A percentile compares a stretch with the other conserved stretches of the same genome.
These are phyloP conservation scores for Torymus tubicola DNA, from an alignment of 2,888 invertebrate species.

Conservation along the genomic window DNA sequence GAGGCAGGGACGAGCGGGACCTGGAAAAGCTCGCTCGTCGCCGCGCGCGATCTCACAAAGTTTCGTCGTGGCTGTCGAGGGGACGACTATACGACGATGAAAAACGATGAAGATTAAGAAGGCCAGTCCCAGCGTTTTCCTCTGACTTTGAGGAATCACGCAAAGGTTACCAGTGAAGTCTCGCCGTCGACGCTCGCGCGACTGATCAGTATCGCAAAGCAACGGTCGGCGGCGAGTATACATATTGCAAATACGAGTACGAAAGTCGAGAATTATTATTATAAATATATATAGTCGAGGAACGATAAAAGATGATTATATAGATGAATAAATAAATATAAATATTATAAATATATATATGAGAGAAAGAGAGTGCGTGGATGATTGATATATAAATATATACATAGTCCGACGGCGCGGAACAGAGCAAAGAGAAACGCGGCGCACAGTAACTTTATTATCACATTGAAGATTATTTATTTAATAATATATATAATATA, in stretches of 20 bases:
- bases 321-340: conserved; percentile 65
- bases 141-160: conserved; percentile 57
- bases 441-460: conserved; percentile 72
- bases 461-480: conserved; percentile 76
- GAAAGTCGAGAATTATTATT: conserved; percentile 38
- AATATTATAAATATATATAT: conserved; percentile 61
- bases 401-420: conserved; percentile 63
- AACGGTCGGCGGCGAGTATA: conserved; percentile 62
- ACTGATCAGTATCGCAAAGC: too few species aligned
- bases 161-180: conserved; percentile 69
- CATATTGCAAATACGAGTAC: conserved; percentile 66
- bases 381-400: conserved; percentile 65
- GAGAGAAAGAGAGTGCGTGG: background rate
- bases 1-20: conserved; percentile 56
- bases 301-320: conserved; percentile 58
- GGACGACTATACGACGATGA: background rate
- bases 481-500: conserved; percentile 68
- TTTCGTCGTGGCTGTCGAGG: conserved; percentile 3
- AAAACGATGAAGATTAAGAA: conserved; percentile 38
- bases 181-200: conserved; percentile 56
- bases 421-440: conserved; percentile 56
- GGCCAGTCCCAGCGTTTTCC: background rate
- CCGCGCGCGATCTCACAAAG: background rate
- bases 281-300: conserved; percentile 46
- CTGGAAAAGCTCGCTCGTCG: too few species aligned